phyloP scores from a whole-genome alignment of 1,140 invertebrate genomes.

The Drosophila parvula region DNA sequence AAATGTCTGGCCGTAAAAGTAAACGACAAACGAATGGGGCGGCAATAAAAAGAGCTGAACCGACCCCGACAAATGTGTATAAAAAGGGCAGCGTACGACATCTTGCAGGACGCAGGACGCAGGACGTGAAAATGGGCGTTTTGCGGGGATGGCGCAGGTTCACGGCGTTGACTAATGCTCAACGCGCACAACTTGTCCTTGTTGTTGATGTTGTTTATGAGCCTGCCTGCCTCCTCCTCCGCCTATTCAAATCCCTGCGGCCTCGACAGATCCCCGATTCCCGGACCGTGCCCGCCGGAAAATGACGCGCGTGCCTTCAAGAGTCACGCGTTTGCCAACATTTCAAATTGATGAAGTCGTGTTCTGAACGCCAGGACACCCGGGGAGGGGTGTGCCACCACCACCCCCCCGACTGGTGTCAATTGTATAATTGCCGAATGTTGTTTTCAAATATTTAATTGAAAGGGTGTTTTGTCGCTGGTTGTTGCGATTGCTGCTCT shows the following conservation, averaged over 20 bases:
- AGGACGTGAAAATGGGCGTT: slow-evolving; percentile 16
- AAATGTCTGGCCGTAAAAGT: slow-evolving; percentile 78
- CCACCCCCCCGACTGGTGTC: slow-evolving; percentile 60
- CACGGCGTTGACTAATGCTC: slow-evolving; percentile 74
- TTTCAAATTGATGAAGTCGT: slow-evolving; percentile 84
- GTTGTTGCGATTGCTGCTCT: slow-evolving; percentile 33
- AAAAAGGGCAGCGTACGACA: slow-evolving; percentile 59
- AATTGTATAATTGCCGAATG: slow-evolving; percentile 83
- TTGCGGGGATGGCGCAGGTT: slow-evolving; percentile 61
- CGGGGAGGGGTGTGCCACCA: neutral
- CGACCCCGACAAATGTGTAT: slow-evolving; percentile 34
- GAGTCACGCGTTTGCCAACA: slow-evolving; percentile 61
- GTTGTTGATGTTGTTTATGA: slow-evolving; percentile 82
- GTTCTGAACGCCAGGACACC: slow-evolving; percentile 9
- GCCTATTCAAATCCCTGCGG: slow-evolving; percentile 74
- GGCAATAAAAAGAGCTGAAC: slow-evolving; percentile 60
- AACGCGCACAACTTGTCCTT: slow-evolving; percentile 75
- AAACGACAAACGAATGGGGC: slow-evolving; percentile 78
- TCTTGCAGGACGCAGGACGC: slow-evolving; percentile 25
- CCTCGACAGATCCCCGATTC: slow-evolving; percentile 33
- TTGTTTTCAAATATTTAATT: slow-evolving; percentile 83
- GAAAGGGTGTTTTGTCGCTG: slow-evolving; percentile 78
- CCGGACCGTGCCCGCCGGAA: slow-evolving; percentile 23
- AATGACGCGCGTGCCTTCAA: slow-evolving; percentile 73
- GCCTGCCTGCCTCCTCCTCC: slow-evolving; percentile 39